These are phyloP conservation scores for Acipenser transmontanus DNA, from an alignment of 2,797 vertebrate species.

Conservation along the genomic window DNA sequence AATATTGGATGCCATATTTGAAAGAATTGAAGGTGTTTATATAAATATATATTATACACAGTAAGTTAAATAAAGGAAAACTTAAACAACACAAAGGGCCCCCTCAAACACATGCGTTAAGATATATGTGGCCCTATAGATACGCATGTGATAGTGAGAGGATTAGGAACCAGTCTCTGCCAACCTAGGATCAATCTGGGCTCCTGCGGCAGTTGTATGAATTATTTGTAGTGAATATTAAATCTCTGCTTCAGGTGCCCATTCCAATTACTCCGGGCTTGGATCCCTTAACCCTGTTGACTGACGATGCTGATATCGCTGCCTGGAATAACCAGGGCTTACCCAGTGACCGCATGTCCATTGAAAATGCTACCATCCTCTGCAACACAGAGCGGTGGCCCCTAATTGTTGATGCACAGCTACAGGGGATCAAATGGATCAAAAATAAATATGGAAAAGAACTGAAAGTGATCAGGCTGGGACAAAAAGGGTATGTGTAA, in stretches of 20 bases:
- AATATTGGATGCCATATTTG: constrained; percentile 79
- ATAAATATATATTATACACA: too few species aligned
- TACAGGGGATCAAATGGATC: constrained; percentile 62
- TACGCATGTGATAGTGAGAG: too few species aligned
- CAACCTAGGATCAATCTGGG: too few species aligned
- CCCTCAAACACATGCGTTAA: too few species aligned
- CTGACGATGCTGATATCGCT: constrained; percentile 44
- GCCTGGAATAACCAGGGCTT: constrained; percentile 65
- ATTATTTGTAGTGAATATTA: not conserved
- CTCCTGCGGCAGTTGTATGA: too few species aligned
- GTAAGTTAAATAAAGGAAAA: too few species aligned
- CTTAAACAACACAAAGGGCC: too few species aligned
- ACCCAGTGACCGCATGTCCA: constrained; percentile 58
- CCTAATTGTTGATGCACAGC: constrained; percentile 55
- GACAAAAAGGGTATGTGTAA: constrained; percentile 45
- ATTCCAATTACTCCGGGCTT: constrained; percentile 52
- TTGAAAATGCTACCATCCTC: constrained; percentile 56
- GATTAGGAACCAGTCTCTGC: too few species aligned
- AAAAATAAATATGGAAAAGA: constrained; percentile 45
- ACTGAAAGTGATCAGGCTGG: constrained; percentile 47
- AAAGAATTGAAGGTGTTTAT: constrained; percentile 65
- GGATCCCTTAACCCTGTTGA: constrained; percentile 59
- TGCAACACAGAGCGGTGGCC: constrained; percentile 60
- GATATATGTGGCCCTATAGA: too few species aligned
- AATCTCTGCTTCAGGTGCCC: constrained; percentile 40